These are phyloP conservation scores for Glandiceps talaboti DNA, from an alignment of 53 echinoderm and acorn worm species.

Conservation along the genomic window DNA sequence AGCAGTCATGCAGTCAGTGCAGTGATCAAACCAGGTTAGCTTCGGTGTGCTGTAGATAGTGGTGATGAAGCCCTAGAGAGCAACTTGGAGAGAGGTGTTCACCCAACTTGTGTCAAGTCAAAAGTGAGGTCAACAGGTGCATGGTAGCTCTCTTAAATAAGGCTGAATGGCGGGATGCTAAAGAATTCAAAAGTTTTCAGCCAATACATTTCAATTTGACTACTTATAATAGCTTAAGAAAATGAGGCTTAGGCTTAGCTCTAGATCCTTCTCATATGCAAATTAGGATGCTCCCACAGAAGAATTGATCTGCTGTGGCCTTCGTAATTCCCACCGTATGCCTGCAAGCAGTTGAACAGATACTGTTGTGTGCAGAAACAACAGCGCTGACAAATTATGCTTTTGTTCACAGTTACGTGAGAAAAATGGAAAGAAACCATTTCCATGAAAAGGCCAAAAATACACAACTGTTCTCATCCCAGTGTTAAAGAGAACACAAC, in stretches of 20 bases:
- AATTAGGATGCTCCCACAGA: not conserved
- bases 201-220: not conserved
- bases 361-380: not conserved
- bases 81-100: not conserved
- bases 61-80: not conserved
- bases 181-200: not conserved
- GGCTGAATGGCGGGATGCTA: not conserved
- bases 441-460: not conserved
- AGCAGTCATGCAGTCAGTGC: not conserved
- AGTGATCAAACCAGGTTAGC: too few species aligned
- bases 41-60: too few species aligned
- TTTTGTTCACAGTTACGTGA: not conserved
- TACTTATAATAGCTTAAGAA: not conserved
- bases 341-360: not conserved
- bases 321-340: not conserved
- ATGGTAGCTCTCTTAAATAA: not conserved
- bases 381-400: not conserved
- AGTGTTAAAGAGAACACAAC: too few species aligned
- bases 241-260: not conserved
- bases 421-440: not conserved
- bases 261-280: not conserved
- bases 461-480: not conserved
- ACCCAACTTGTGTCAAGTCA: not conserved
- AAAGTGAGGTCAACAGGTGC: not conserved
- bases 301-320: conserved; percentile 1